Percentiles rank a stretch among this genome's conserved stretches.
Conservation (phyloP, 2,113 vertebrate species). For the Salminus brasiliensis region DNA sequence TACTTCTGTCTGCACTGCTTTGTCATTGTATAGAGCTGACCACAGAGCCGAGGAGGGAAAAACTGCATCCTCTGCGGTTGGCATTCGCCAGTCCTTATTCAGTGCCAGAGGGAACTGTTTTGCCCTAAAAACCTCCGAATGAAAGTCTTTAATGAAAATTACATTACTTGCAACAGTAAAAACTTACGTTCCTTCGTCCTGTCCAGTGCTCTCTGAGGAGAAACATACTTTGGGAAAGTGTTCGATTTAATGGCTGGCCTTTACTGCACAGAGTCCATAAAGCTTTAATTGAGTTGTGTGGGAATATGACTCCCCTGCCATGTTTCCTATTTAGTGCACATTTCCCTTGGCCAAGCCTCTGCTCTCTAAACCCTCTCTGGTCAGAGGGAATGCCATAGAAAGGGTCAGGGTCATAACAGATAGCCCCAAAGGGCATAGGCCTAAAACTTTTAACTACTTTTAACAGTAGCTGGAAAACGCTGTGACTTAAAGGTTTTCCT, state of each 20-base stretch:
- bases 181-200: slow-evolving; percentile 30
- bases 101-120: slow-evolving; percentile 46
- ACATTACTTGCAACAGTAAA: slow-evolving; percentile 53
- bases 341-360: slow-evolving; percentile 53
- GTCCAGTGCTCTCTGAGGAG: slow-evolving; percentile 13
- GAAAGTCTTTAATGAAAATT: slow-evolving; percentile 55
- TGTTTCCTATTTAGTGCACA: slow-evolving; percentile 79
- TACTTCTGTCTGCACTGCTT: slow-evolving; percentile 13
- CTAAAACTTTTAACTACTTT: slow-evolving; percentile 71
- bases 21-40: slow-evolving; percentile 32
- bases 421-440: slow-evolving; percentile 73
- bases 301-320: slow-evolving; percentile 88
- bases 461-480: slow-evolving; percentile 65
- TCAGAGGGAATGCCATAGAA: slow-evolving; percentile 48
- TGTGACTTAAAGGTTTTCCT: neutral
- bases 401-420: slow-evolving; percentile 61
- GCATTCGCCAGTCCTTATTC: slow-evolving; percentile 22
- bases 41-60: slow-evolving; percentile 17
- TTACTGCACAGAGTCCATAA: slow-evolving; percentile 93
- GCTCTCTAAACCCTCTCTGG: slow-evolving; percentile 25
- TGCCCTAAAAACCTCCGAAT: slow-evolving; percentile 38
- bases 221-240: slow-evolving; percentile 83
- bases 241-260: slow-evolving; percentile 92
- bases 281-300: slow-evolving; percentile 91
- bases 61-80: slow-evolving; percentile 24